These are phyloP conservation scores for Agrotis puta DNA, from an alignment of 2,888 invertebrate species.

Conservation along the genomic window DNA sequence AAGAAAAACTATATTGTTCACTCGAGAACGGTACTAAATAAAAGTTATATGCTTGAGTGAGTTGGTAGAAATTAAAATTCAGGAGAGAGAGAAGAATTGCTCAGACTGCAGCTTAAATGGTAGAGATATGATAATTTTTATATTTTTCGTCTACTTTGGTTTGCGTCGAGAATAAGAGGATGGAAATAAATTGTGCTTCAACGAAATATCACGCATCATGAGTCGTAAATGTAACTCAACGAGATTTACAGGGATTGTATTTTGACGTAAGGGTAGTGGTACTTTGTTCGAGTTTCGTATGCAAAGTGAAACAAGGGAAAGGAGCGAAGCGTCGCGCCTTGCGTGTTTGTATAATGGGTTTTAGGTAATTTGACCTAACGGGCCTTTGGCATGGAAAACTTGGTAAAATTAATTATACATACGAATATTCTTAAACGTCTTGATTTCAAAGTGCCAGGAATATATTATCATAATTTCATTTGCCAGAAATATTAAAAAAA, in stretches of 20 bases:
- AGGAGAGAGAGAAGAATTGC: slow-evolving; percentile 28
- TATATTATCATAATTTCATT: slow-evolving; percentile 27
- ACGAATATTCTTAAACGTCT: slow-evolving; percentile 56
- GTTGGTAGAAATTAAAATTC: slow-evolving; percentile 54
- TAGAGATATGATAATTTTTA: slow-evolving; percentile 18
- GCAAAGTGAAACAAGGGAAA: slow-evolving; percentile 71
- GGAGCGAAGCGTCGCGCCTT: slow-evolving; percentile 65
- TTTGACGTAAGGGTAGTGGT: slow-evolving; percentile 48
- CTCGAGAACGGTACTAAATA: slow-evolving; percentile 61
- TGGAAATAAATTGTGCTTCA: slow-evolving; percentile 29
- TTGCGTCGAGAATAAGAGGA: slow-evolving; percentile 15
- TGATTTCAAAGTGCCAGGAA: slow-evolving; percentile 40
- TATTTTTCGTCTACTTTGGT: slow-evolving; percentile 9
- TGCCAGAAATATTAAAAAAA: neutral
- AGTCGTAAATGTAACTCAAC: slow-evolving; percentile 51
- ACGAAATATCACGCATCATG: slow-evolving; percentile 37
- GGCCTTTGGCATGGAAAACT: slow-evolving; percentile 72
- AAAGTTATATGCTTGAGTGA: slow-evolving; percentile 57
- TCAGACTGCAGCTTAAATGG: slow-evolving; percentile 36
- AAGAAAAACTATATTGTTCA: slow-evolving; percentile 74
- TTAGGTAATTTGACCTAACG: slow-evolving; percentile 71
- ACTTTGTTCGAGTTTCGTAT: slow-evolving; percentile 65
- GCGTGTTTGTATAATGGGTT: slow-evolving; percentile 79
- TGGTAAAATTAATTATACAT: slow-evolving; percentile 69
- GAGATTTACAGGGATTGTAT: slow-evolving; percentile 44